Evolutionary conservation across 2,797 vertebrate genomes (phyloP), one percentile per base, ranked within the genome.

Genomic region (Squalus acanthias): DNA sequence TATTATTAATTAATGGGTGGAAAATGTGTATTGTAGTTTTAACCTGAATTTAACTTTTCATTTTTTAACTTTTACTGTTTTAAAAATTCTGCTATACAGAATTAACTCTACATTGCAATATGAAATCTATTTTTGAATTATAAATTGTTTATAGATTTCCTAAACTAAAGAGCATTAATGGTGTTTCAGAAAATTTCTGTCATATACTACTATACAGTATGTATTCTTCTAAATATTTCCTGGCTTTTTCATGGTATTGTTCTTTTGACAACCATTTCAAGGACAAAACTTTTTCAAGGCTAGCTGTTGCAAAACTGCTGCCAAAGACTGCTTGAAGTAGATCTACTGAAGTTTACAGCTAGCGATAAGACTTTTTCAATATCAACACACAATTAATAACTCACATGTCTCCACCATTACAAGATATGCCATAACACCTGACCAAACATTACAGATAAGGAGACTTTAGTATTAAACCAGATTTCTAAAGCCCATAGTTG

Each of bases 231-330:
- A 74, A 74, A 57, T 60, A 60, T 57, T 20, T 60, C 24, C 26
- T 57, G 29, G 26, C 69, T 74, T 5, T 95, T 95, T 53, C 53
- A 57, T 57, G 15, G 24, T 74, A 74, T 95, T 95, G 94, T 95
- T 95, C 93, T 95, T 95, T 7, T 57, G 50, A 95, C 70, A 76
- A 95, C 94, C 70, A 95, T 53, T 95, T 95, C 70, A 95, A 95
- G 94, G 94, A 76, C 94, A 95, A 57, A 95, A 57, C 50, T n/a
- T 57, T 76, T 76, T 76, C 70, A 95, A 95, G 70, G 70, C 50
- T 53, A 95, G 94, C 46, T 76, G 69, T 57, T 95, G 70, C 69
- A 95, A 95, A 95, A 53, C 70, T 20, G 29, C 69, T 74, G 94
- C 94, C 70, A 95, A 95, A 95, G 20, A 69, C 20, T 26, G 46